Percentiles rank a stretch among this genome's conserved stretches.
Conservation (phyloP, 2,113 vertebrate species). For the Peromyscus californicus region DNA sequence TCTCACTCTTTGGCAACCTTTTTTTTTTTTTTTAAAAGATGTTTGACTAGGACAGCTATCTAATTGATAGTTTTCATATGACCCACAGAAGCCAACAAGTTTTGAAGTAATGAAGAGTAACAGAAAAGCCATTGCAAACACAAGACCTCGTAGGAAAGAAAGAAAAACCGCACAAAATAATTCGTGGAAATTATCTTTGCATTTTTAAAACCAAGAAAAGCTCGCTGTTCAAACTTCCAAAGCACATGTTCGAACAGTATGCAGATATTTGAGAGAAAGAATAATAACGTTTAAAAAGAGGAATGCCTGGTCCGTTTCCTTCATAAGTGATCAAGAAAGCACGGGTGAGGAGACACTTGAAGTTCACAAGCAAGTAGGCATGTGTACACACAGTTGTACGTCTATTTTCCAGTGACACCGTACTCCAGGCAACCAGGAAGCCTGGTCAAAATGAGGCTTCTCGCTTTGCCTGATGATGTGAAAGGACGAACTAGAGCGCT, state of each 20-base stretch:
- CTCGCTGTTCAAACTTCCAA: conserved; percentile 57
- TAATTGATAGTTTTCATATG: background rate
- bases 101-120: conserved; percentile 58
- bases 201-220: conserved; percentile 62
- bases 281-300: background rate
- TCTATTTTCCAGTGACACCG: background rate
- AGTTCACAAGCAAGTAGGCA: background rate
- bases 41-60: conserved; percentile 2
- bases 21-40: background rate
- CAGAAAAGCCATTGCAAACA: conserved; percentile 1
- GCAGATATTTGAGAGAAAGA: conserved; percentile 49
- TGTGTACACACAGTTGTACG: background rate
- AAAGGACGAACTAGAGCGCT: background rate
- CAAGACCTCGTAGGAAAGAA: background rate
- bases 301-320: background rate
- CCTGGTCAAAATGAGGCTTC: background rate
- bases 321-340: background rate
- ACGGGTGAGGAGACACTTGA: background rate
- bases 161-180: background rate
- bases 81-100: background rate
- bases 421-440: background rate
- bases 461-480: background rate
- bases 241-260: conserved; percentile 48
- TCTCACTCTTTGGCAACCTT: background rate
- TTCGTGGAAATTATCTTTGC: conserved; percentile 51